These are phyloP conservation scores for Sinocyclocheilus grahami DNA, from an alignment of 2,113 vertebrate genomes.

Conservation along the genomic window DNA sequence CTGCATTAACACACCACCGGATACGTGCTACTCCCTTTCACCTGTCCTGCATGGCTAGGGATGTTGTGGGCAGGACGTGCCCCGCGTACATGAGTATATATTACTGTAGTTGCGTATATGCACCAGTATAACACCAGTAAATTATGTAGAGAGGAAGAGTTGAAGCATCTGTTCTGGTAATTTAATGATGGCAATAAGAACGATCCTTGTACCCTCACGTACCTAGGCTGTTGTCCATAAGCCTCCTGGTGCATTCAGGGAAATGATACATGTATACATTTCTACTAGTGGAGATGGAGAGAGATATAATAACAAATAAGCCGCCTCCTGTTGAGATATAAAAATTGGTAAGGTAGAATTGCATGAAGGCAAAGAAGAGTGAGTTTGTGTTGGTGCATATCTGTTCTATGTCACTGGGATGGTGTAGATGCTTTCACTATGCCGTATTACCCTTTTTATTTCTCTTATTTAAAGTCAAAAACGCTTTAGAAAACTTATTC, in stretches of 20 bases:
- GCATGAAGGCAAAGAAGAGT: not conserved
- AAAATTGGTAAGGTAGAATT: not conserved
- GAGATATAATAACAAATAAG: constrained; percentile 29
- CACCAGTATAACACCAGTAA: constrained; percentile 20
- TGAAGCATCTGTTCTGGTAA: constrained; percentile 25
- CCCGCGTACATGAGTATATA: not conserved
- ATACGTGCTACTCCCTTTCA: not conserved
- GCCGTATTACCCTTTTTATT: not conserved
- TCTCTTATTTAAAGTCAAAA: not conserved
- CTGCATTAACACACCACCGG: not conserved
- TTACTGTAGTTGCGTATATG: constrained; percentile 23
- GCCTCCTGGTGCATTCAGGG: constrained; percentile 22
- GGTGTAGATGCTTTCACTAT: not conserved
- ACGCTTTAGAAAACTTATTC: too few relatives aligned
- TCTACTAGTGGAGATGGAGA: not conserved
- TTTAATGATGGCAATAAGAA: constrained; percentile 40
- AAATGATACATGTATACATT: constrained; percentile 34
- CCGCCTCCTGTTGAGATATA: not conserved
- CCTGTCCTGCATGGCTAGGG: not conserved
- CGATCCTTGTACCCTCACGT: constrained; percentile 10
- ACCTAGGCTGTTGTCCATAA: constrained; percentile 11
- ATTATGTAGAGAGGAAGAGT: constrained; percentile 10
- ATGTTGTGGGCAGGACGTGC: constrained; percentile 7
- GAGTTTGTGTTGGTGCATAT: constrained; percentile 2
- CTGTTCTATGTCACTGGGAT: not conserved